Evolutionary conservation across 2,113 vertebrate species (phyloP).

Genomic region (Callopanchax toddi): DNA sequence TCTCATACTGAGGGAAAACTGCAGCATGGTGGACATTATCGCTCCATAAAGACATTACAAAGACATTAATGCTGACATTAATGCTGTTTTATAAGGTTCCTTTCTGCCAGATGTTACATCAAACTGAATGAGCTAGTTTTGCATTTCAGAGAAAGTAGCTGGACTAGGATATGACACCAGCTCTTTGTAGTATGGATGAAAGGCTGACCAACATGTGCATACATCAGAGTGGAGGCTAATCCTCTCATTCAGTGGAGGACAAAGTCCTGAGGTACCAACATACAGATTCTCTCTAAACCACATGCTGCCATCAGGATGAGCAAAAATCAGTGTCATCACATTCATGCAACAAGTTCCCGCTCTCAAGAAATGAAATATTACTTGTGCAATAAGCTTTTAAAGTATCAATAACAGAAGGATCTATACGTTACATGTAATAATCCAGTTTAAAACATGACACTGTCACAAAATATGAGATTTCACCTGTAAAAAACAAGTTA

Average conservation of each 20-base stretch:
- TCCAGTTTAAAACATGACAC: neutral
- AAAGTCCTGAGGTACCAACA: conserved; percentile 59
- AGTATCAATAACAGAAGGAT: neutral
- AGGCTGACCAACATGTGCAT: conserved; percentile 43
- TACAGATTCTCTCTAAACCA: conserved; percentile 42
- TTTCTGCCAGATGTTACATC: conserved; percentile 2
- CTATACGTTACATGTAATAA: neutral
- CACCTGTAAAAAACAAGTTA: conserved; percentile 10
- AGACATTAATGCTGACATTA: no score
- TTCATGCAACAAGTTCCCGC: neutral
- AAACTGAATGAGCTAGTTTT: neutral
- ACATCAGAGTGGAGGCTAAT: conserved; percentile 62
- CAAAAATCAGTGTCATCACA: conserved; percentile 21
- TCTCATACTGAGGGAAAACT: neutral
- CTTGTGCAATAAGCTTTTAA: neutral
- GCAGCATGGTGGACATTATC: neutral
- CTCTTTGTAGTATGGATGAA: conserved; percentile 60
- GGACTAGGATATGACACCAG: conserved; percentile 1
- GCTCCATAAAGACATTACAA: no score
- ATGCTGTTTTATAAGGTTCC: no score
- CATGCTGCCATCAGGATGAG: conserved; percentile 6
- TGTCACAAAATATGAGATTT: neutral
- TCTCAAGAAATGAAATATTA: neutral
- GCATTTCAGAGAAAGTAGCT: conserved; percentile 21
- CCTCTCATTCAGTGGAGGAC: conserved; percentile 68